Conservation (phyloP, 30 jellyfish, hydroid and myxozoan genomes). For the Chrysaora quinquecirrha region DNA sequence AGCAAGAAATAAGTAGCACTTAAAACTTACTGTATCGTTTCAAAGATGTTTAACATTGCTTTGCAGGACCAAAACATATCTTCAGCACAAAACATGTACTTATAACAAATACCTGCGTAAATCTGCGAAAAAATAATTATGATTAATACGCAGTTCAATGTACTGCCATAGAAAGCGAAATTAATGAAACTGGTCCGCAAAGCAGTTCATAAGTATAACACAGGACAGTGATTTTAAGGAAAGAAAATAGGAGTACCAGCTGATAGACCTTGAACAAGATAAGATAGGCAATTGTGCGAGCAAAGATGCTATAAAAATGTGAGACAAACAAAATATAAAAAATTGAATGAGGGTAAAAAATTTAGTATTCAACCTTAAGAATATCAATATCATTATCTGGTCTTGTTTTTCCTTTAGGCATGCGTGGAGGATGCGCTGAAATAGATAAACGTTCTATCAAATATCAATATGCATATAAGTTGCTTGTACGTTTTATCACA, state of each 20-base stretch:
- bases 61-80: constrained; percentile 20
- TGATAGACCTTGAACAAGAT: background rate
- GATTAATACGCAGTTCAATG: background rate
- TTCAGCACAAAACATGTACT: constrained; percentile 45
- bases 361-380: constrained; percentile 62
- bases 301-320: background rate
- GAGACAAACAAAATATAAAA: too few species aligned
- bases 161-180: background rate
- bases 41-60: constrained; percentile 6
- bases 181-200: background rate
- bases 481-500: background rate
- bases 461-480: background rate
- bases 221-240: background rate
- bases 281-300: background rate
- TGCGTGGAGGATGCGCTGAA: constrained; percentile 48
- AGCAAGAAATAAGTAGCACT: too few species aligned
- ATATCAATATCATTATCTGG: constrained; percentile 53
- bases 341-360: too few species aligned
- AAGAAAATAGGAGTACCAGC: background rate
- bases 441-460: too few species aligned
- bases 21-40: constrained; percentile 39
- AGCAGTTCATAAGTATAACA: too few species aligned
- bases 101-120: constrained; percentile 50
- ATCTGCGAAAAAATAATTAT: constrained; percentile 8
- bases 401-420: constrained; percentile 49